Evolutionary conservation across 2,888 invertebrate species (phyloP).

Genomic region (Agonopterix alstromeriana): DNA sequence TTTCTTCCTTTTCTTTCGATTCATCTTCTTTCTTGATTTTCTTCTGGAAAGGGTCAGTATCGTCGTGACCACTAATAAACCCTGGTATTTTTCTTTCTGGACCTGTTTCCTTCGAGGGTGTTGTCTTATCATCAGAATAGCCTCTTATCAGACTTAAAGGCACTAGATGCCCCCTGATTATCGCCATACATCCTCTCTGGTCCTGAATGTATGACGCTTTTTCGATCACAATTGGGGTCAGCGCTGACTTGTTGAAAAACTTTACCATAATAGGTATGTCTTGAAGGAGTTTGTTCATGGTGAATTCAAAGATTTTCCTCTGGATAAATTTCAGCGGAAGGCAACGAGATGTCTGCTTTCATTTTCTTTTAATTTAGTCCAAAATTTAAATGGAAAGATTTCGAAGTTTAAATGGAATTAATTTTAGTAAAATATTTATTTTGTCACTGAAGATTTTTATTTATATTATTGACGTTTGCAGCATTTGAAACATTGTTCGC

Average conservation of each 20-base stretch:
- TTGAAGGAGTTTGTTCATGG: too few relatives aligned
- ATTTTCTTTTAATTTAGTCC: too few relatives aligned
- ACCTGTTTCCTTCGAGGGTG: too few relatives aligned
- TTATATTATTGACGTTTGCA: too few relatives aligned
- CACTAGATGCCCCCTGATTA: constrained; percentile 9
- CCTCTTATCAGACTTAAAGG: constrained; percentile 8
- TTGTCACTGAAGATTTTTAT: too few relatives aligned
- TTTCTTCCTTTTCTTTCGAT: constrained; percentile 14
- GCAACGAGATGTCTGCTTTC: too few relatives aligned
- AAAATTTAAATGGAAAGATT: too few relatives aligned
- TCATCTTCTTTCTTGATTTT: constrained; percentile 2
- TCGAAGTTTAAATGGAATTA: too few relatives aligned
- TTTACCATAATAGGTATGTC: constrained; percentile 5
- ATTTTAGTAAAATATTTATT: too few relatives aligned
- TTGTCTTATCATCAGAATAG: background rate
- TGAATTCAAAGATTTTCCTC: too few relatives aligned
- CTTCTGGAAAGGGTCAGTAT: background rate
- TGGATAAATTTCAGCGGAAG: too few relatives aligned
- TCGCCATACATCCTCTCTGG: constrained; percentile 4
- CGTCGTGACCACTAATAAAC: background rate
- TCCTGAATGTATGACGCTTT: background rate
- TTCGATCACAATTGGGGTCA: background rate
- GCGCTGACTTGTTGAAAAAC: constrained; percentile 5
- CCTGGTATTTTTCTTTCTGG: background rate
- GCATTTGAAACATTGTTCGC: too few relatives aligned